These are phyloP conservation scores for Trachops cirrhosus DNA, from an alignment of 2,797 vertebrate genomes.

Conservation along the genomic window DNA sequence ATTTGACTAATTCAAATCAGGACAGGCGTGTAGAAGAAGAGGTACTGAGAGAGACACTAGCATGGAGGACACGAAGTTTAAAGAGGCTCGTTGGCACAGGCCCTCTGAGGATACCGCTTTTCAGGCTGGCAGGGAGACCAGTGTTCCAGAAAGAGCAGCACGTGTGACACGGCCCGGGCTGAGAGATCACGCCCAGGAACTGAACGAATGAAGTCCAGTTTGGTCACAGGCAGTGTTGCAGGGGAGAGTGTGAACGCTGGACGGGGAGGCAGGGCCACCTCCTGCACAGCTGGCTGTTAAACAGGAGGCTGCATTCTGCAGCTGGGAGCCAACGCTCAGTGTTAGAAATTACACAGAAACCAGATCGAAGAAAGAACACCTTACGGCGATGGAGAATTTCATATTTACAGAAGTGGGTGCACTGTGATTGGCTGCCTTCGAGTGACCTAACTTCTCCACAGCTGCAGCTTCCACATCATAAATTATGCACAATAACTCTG, in stretches of 20 bases:
- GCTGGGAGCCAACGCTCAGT: not conserved
- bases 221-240: not conserved
- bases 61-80: not conserved
- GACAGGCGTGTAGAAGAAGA: not conserved
- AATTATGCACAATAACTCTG: not conserved
- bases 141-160: not conserved
- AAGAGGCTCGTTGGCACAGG: not conserved
- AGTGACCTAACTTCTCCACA: not conserved
- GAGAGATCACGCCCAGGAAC: not conserved
- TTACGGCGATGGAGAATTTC: not conserved
- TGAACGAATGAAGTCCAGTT: not conserved
- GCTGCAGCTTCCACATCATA: not conserved
- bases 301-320: not conserved
- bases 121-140: not conserved
- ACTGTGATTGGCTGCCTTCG: not conserved
- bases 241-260: accelerated
- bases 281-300: not conserved
- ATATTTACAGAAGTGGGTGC: not conserved
- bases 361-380: not conserved
- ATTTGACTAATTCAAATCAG: not conserved
- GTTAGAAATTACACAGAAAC: not conserved
- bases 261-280: not conserved
- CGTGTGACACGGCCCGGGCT: not conserved
- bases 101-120: not conserved
- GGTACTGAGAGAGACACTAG: not conserved